Evolutionary conservation across 2,888 invertebrate genomes (phyloP), one percentile per base, ranked within the genome.

Genomic region (Thecophora atra): DNA sequence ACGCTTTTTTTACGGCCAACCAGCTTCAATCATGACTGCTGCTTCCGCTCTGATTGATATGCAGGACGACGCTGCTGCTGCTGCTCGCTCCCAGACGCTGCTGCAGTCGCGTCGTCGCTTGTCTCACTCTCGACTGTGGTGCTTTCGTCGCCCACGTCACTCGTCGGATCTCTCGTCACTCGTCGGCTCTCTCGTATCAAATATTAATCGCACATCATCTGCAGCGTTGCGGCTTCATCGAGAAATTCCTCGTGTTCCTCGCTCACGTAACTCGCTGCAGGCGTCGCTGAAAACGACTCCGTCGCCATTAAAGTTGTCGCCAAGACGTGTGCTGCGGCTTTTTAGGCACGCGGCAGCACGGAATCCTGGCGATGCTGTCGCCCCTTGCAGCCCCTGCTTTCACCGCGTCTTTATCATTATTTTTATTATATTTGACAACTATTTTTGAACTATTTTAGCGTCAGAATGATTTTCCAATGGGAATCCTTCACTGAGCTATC

Each of bases 391-490:
- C 5, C 64, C 4, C 26, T 21, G 15, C 19, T 13, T 7, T 44
- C 26, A 1, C 24, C 26, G 3, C 26, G n/a, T 37, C 30, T 26
- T 24, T 13, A 17, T 13, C 17, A 6, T 60, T n/a, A 60, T 11
- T 60, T 17, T 60, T 73, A 72, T 75, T 72, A 76, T 76, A 73
- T 73, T 76, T 74, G 76, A 15, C 74, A 74, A 74, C 72, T 75
- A 75, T 65, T 65, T 65, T n/a, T 51, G 17, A 65, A 65, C 65
- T 51, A 26, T 30, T 26, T 52, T 17, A 65, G 37, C 28, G 28
- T 51, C 30, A 28, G 47, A 51, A 65, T 65, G 47, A 52, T 30
- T 65, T 65, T n/a, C 52, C 65, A 65, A 28, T 28, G 28, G 52
- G 52, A 28, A 63, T 42, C 42, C 63, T 42, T 21, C 63, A 21